These are phyloP conservation scores for Anguilla megastoma DNA, from an alignment of 2,797 vertebrate species.

Conservation along the genomic window DNA sequence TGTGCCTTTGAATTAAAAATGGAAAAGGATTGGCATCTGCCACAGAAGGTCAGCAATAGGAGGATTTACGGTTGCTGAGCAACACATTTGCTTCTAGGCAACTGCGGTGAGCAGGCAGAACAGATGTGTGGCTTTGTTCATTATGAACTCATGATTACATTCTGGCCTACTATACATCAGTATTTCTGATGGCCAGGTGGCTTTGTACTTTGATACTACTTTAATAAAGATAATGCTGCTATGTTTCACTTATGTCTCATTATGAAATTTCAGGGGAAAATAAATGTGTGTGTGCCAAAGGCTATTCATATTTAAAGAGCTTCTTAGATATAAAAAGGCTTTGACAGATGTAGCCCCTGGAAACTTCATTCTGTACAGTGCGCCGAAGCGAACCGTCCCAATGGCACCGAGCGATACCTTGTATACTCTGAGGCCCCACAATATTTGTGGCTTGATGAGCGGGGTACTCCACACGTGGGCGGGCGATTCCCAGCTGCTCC, in stretches of 20 bases:
- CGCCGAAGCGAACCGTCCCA: too few relatives aligned
- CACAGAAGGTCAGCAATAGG: not conserved
- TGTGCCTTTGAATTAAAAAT: not conserved
- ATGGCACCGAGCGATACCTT: conserved; percentile 70
- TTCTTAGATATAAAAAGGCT: too few relatives aligned
- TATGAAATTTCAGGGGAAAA: too few relatives aligned
- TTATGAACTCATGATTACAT: not conserved
- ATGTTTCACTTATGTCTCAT: too few relatives aligned
- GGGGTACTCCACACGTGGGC: conserved; percentile 92
- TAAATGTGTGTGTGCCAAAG: too few relatives aligned
- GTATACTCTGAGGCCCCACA: conserved; percentile 93
- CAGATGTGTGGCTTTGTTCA: not conserved
- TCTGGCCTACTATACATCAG: not conserved
- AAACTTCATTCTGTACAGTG: not conserved
- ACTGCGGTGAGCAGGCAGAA: not conserved
- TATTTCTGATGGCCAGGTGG: not conserved
- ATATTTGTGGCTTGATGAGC: conserved; percentile 96
- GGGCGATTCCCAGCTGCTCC: conserved; percentile 95
- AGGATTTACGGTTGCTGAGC: conserved; percentile 1
- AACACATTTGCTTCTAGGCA: not conserved
- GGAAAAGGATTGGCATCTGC: not conserved
- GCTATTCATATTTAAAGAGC: too few relatives aligned
- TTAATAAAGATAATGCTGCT: too few relatives aligned
- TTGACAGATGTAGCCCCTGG: not conserved
- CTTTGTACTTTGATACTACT: not conserved